Conservation (phyloP, 37 sponge, comb jelly and placozoan species). For the Aplysina aerophoba region DNA sequence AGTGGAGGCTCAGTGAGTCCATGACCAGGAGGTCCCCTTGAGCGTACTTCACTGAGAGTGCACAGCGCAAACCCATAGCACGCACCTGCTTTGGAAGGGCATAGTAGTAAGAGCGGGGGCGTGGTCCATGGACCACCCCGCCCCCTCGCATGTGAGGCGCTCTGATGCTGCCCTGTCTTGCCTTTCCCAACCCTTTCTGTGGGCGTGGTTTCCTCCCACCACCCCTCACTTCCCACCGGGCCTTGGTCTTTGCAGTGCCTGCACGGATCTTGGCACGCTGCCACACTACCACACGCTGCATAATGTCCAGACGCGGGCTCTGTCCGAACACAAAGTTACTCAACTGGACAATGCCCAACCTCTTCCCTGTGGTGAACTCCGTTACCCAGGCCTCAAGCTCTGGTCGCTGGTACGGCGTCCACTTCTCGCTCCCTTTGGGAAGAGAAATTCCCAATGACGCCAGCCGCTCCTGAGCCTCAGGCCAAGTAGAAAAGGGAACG, state of each 20-base stretch:
- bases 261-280: constrained; percentile 80
- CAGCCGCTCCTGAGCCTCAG: background rate
- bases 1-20: constrained; percentile 56
- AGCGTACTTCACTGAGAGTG: constrained; percentile 81
- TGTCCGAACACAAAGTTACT: constrained; percentile 73
- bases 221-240: constrained; percentile 86
- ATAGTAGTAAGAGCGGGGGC: constrained; percentile 77
- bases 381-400: constrained; percentile 70
- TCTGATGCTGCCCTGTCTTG: constrained; percentile 88
- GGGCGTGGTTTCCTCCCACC: constrained; percentile 88
- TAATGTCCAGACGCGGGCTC: constrained; percentile 80
- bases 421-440: background rate
- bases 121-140: constrained; percentile 90
- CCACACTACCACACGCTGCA: constrained; percentile 90
- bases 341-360: constrained; percentile 64
- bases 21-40: constrained; percentile 89
- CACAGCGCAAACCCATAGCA: constrained; percentile 66
- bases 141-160: constrained; percentile 83
- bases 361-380: constrained; percentile 62
- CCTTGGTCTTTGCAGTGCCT: constrained; percentile 85
- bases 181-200: constrained; percentile 87
- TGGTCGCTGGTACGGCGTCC: constrained; percentile 42
- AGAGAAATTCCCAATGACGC: background rate
- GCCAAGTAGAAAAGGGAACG: background rate
- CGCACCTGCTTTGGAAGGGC: constrained; percentile 81